Evolutionary conservation across 2,888 invertebrate genomes (phyloP).

Genomic region (Allacma fusca): DNA sequence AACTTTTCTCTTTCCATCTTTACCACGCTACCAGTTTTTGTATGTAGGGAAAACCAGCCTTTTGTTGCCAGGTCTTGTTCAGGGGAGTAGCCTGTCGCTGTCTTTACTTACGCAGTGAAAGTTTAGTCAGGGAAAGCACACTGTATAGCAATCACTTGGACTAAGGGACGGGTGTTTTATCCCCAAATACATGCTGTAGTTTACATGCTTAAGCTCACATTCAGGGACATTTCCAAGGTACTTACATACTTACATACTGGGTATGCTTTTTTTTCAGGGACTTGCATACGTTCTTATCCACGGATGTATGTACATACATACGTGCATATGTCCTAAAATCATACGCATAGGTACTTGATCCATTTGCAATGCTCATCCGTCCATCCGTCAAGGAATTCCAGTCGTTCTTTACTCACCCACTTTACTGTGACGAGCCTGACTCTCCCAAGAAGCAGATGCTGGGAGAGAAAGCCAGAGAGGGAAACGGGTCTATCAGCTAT

Average conservation of each 20-base stretch:
- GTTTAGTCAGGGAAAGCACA: background rate
- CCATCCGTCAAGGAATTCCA: conserved; percentile 31
- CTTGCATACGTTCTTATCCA: background rate
- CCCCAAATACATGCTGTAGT: background rate
- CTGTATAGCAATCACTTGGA: background rate
- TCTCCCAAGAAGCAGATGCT: background rate
- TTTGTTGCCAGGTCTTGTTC: background rate
- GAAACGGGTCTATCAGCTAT: conserved; percentile 1
- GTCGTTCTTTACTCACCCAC: conserved; percentile 10
- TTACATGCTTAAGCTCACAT: too few relatives aligned
- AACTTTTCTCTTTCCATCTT: conserved; percentile 37
- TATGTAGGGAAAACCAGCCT: background rate
- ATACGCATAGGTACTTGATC: conserved; percentile 4
- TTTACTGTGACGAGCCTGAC: conserved; percentile 3
- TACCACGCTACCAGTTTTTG: conserved; percentile 11
- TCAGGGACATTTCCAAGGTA: too few relatives aligned
- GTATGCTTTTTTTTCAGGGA: too few relatives aligned
- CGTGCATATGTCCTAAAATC: background rate
- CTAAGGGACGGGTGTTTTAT: background rate
- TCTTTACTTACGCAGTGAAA: background rate
- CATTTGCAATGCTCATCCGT: conserved; percentile 36
- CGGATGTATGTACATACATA: background rate
- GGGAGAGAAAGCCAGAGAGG: background rate
- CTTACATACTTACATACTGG: background rate
- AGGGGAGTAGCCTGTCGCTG: conserved; percentile 4